These are phyloP conservation scores for Cyphomyrmex costatus DNA, from an alignment of 1,140 invertebrate species.

Conservation along the genomic window DNA sequence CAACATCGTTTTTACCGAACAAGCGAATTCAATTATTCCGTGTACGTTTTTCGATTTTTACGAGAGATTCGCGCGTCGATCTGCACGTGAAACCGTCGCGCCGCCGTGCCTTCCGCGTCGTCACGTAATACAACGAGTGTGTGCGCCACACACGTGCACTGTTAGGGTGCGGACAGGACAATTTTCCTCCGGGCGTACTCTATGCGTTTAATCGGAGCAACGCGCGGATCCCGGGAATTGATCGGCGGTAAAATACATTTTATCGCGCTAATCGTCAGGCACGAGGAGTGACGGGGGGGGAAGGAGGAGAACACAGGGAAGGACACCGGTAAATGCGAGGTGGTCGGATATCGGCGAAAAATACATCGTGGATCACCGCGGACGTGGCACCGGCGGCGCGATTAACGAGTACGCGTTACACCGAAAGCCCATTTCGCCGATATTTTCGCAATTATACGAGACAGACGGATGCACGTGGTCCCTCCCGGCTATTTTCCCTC, in stretches of 20 bases:
- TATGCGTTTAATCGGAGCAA: conserved; percentile 43
- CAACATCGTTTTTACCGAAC: neutral
- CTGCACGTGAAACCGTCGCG: conserved; percentile 13
- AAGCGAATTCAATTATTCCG: conserved; percentile 21
- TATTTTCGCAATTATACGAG: conserved; percentile 59
- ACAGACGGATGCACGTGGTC: conserved; percentile 12
- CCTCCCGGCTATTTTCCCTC: neutral
- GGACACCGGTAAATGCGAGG: conserved; percentile 5
- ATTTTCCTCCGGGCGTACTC: conserved; percentile 43
- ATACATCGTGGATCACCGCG: conserved; percentile 53
- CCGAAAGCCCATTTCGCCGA: conserved; percentile 61
- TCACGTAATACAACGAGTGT: conserved; percentile 30
- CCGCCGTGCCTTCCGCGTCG: neutral
- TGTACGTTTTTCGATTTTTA: neutral
- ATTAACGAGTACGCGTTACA: conserved; percentile 58
- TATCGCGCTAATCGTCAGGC: conserved; percentile 38
- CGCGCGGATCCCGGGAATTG: conserved; percentile 43
- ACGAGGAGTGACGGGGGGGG: neutral
- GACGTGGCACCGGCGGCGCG: conserved; percentile 34
- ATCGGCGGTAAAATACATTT: conserved; percentile 47
- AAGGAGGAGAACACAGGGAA: too few relatives aligned
- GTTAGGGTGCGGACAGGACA: conserved; percentile 8
- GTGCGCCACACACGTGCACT: conserved; percentile 10
- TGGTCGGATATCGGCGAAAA: conserved; percentile 41
- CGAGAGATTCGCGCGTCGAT: neutral